Evolutionary conservation across 2,113 vertebrate genomes (phyloP).

Genomic region (Callorhinus ursinus): DNA sequence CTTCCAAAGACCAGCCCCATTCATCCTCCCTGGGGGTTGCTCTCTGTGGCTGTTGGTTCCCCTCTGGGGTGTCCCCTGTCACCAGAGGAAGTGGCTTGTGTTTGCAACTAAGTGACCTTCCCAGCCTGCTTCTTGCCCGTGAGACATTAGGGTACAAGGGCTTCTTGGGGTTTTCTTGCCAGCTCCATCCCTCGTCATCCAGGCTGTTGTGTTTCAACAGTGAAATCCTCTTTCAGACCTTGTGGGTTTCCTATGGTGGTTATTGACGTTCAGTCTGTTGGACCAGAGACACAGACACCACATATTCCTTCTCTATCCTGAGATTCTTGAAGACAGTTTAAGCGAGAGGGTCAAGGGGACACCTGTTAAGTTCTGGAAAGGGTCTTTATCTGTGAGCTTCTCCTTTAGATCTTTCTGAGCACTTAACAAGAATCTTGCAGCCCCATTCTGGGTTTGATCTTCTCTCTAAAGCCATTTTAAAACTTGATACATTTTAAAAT

Average conservation of each 20-base stretch:
- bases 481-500: neutral
- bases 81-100: neutral
- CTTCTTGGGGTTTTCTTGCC: neutral
- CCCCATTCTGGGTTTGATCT: neutral
- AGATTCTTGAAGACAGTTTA: too few relatives aligned
- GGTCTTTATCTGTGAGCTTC: too few relatives aligned
- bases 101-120: too few relatives aligned
- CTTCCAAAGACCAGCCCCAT: neutral
- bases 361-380: neutral
- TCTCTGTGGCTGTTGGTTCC: neutral
- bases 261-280: fast-evolving
- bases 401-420: neutral
- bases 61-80: too few relatives aligned
- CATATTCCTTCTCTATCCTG: fast-evolving
- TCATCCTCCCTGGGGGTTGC: neutral
- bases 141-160: too few relatives aligned
- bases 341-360: neutral
- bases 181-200: neutral
- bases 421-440: neutral
- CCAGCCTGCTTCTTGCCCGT: neutral
- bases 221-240: neutral
- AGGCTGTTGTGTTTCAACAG: neutral
- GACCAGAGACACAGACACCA: neutral
- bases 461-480: neutral
- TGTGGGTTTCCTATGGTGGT: neutral